Base-by-base conservation (phyloP, 2,113 vertebrate species). In the Tragelaphus imberbis region DNA sequence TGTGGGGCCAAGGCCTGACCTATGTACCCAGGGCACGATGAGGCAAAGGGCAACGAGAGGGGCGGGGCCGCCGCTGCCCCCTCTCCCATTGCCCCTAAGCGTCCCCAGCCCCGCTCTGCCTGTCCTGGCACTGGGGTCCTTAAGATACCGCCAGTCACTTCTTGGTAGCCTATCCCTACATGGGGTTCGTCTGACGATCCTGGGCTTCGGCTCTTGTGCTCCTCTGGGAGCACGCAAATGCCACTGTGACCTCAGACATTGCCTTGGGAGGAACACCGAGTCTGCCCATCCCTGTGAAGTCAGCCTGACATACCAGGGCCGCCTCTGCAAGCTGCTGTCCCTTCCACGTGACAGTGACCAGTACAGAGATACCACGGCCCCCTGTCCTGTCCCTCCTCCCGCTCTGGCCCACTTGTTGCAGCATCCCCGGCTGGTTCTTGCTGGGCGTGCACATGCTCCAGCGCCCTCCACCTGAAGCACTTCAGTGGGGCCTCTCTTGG, bases 331-430 rank as follows among this genome's bases (percentile, higher is more conserved):
- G 68, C 15, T n/a, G 2, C 36, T n/a, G 16, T 40, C 36, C 30
- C 61, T 61, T 81, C 15, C 55, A 56, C 11, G 0, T 75, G 47
- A 59, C 17, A 86, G 61, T 53, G 75, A 59, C 6, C 47, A 90
- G 8, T 51, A 12, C n/a, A 2, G 10, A 33, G 51, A 44, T 2
- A 11, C 1, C 1, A 19, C 2, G 4, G 61, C 82, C 36, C 5
- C 1, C 8, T 51, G 47, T 15, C 55, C 55, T 6, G 5, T 33
- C 33, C 23, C 9, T 49, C 2, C 2, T 15, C 30, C 59, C 21
- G 1, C 63, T 68, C 17, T 51, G 17, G 49, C 15, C 33, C 36
- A 7, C 6, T 40, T 36, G 47, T 21, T 88, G 11, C 5, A 33
- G 1, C 8, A 3, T 88, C 82, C 11, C 19, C 30, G 1, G 27